Base-by-base conservation (phyloP, 2,888 invertebrate genomes). In the Deroplatys truncata region DNA sequence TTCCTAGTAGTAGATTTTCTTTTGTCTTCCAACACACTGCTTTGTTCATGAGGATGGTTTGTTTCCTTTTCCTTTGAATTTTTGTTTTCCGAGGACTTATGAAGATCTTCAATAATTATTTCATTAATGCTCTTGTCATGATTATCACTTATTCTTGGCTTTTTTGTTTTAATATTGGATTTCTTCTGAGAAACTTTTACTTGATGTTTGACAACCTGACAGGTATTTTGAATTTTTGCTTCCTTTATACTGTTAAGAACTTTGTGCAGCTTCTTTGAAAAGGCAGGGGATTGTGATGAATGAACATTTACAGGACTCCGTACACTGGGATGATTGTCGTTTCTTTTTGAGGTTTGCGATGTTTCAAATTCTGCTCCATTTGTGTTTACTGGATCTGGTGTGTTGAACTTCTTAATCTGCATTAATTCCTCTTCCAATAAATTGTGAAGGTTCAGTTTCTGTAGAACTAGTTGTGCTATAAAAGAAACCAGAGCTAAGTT, bases 401-500 rank as follows among this genome's bases (percentile, higher is more conserved):
- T 72, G 20, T 20, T 72, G 56, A 72, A 72, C 5, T 72, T 72
- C 7, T 72, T 72, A 20, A 72, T 72, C 7, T 72, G 56, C 28
- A 20, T 91, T n/a, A 94, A 92, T 92, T 95, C 95, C 89, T 94
- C 93, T 91, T 93, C 93, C 94, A 95, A 94, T 91, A 95, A 93
- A 90, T 94, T 93, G 28, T 92, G 90, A 43, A 95, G 92, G 90
- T 94, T 93, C 83, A 95, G 92, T 90, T 92, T 93, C 25, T 93
- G 92, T 82, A 95, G 92, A 28, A 95, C 93, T 91, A 93, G 93
- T 91, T 94, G 94, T 28, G 94, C 95, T 91, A 92, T 20, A 92
- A 92, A 88, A 88, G 91, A 86, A 88, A 91, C 90, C 85, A 43
- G 13, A 43, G 13, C 2, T 13, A 43, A 43, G 0, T 43, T 13